phyloP scores from a whole-genome alignment of 2,797 vertebrate genomes.

The Pseudochromis fuscus region DNA sequence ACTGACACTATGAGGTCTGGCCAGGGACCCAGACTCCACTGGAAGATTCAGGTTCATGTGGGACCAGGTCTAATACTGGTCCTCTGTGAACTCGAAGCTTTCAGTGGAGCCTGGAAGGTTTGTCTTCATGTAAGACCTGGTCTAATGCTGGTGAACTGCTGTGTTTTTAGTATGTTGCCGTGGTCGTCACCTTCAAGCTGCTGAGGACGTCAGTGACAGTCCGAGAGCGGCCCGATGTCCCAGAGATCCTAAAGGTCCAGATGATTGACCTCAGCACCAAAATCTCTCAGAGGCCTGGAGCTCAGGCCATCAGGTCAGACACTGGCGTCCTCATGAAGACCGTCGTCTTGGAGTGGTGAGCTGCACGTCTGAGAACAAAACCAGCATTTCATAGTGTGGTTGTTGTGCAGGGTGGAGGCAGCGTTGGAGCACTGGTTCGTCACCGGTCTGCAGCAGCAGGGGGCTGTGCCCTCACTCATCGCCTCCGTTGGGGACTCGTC shows the following conservation, averaged over 20 bases:
- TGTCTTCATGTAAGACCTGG: too few species aligned
- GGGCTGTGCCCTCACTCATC: constrained; percentile 90
- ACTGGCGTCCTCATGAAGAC: neutral
- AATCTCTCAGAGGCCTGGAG: constrained; percentile 93
- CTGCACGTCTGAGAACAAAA: too few species aligned
- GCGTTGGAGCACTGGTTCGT: constrained; percentile 94
- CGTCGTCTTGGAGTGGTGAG: too few species aligned
- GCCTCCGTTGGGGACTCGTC: constrained; percentile 88
- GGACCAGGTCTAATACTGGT: too few species aligned
- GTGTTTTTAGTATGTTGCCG: constrained; percentile 92
- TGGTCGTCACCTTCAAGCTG: constrained; percentile 91
- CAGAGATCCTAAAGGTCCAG: constrained; percentile 94
- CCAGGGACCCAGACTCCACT: too few species aligned
- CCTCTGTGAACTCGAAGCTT: too few species aligned
- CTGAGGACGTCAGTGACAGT: constrained; percentile 91
- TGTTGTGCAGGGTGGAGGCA: constrained; percentile 87
- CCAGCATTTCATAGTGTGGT: too few species aligned
- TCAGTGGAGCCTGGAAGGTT: too few species aligned
- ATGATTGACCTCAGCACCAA: constrained; percentile 93
- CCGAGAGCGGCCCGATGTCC: constrained; percentile 87
- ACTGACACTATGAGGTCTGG: too few species aligned
- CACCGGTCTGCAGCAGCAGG: constrained; percentile 90
- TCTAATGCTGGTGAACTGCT: too few species aligned
- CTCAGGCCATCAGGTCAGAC: constrained; percentile 92
- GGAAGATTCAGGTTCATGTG: too few species aligned